Percentiles rank a stretch among this genome's conserved stretches.
Conservation (phyloP, 2,797 vertebrate genomes). For the Poeciliopsis turneri region DNA sequence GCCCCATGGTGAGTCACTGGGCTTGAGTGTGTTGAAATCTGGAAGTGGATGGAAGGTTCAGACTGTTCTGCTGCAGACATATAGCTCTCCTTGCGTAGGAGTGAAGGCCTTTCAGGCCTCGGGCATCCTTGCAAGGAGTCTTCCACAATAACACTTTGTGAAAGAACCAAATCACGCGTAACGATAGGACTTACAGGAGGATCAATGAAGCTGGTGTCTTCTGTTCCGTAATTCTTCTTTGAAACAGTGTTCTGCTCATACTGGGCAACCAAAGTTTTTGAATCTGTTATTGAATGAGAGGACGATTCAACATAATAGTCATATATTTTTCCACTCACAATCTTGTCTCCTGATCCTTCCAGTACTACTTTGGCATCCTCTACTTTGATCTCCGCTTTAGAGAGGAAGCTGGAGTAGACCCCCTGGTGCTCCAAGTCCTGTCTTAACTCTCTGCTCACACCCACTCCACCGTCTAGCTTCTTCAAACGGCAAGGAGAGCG, state of each 20-base stretch:
- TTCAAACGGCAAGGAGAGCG: constrained; percentile 78
- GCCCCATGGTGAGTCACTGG: background rate
- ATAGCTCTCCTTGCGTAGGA: constrained; percentile 83
- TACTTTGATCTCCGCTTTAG: constrained; percentile 84
- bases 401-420: constrained; percentile 84
- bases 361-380: constrained; percentile 82
- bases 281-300: constrained; percentile 77
- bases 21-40: constrained; percentile 7
- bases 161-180: constrained; percentile 70
- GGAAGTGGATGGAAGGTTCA: constrained; percentile 73
- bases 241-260: constrained; percentile 52
- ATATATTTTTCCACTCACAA: constrained; percentile 87
- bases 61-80: constrained; percentile 78
- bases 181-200: constrained; percentile 66
- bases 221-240: constrained; percentile 47
- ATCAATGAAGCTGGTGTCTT: constrained; percentile 39
- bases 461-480: constrained; percentile 75
- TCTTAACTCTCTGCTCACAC: constrained; percentile 79
- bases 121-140: constrained; percentile 27
- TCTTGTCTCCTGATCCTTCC: constrained; percentile 51
- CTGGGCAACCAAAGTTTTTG: constrained; percentile 42
- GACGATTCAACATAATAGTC: constrained; percentile 86
- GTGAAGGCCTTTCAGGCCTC: constrained; percentile 49
- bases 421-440: constrained; percentile 67
- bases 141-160: constrained; percentile 28